Evolutionary conservation across 1,140 invertebrate species (phyloP), one percentile per base, ranked within the genome.

Genomic region (Lepidurus packardi): DNA sequence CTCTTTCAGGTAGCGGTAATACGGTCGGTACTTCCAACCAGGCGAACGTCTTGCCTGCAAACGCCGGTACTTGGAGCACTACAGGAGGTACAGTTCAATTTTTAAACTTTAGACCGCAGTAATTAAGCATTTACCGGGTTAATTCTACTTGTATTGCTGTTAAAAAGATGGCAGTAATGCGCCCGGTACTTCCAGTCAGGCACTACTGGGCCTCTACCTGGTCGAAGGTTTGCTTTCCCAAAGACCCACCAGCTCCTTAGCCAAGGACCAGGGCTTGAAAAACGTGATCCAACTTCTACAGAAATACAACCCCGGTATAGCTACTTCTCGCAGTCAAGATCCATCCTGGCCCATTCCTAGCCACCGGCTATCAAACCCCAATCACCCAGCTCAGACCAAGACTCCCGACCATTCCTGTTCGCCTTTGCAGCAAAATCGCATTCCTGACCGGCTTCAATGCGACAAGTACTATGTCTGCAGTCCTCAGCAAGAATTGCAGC

Each of bases 401-500:
- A 21, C 21, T 7, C 16, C 53, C 21, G 53, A 13, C 42, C 0
- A 41, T 7, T 5, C 25, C 25, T 77, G 76, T 77, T 41, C 76
- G 3, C 24, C 43, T n/a, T n/a, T 77, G 76, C 10, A n/a, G 11
- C 76, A 77, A 53, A 77, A 13, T 16, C 41, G 76, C 16, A 34
- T 77, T 43, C 76, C 76, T 0, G 76, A 77, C 25, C 25, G 25
- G 3, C 42, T 45, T 1, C 47, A 45, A 6, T 77, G 76, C 44
- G 76, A 77, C 8, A 43, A 47, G 24, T 77, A 77, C 21, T 47
- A 77, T 24, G 42, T 77, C 13, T 77, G 76, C 24, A 77, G 43
- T 16, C 21, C 13, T 7, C 43, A 41, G 41, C 25, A 43, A 13
- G 76, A 43, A 45, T 45, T 77, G 42, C 43, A 53, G 43, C 41